A percentile compares a stretch with the other conserved stretches of the same genome.
These are phyloP conservation scores for Gobionotothen gibberifrons DNA, from an alignment of 2,797 vertebrate species.

Conservation along the genomic window DNA sequence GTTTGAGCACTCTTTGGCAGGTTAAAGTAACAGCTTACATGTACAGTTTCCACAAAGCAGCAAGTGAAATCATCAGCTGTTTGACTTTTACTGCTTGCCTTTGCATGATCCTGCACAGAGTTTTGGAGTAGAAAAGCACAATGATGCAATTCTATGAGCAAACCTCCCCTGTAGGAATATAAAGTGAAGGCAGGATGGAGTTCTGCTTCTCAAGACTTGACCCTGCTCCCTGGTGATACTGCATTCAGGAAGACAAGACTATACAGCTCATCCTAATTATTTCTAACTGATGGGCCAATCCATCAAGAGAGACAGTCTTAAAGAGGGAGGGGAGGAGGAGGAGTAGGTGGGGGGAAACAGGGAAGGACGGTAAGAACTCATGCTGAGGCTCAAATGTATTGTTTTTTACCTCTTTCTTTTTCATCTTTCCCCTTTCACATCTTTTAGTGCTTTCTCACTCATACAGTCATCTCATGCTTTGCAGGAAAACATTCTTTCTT, in stretches of 20 bases:
- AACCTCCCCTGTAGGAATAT: constrained; percentile 36
- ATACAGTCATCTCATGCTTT: neutral
- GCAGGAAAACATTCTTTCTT: neutral
- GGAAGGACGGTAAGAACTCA: constrained; percentile 41
- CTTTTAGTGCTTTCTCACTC: constrained; percentile 23
- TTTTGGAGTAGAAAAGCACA: constrained; percentile 38
- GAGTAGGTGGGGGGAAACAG: constrained; percentile 22
- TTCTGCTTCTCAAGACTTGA: constrained; percentile 72
- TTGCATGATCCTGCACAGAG: constrained; percentile 24
- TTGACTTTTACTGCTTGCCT: constrained; percentile 39
- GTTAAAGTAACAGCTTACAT: constrained; percentile 4
- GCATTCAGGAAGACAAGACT: constrained; percentile 78
- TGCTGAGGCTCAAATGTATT: constrained; percentile 35
- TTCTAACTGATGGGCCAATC: constrained; percentile 84
- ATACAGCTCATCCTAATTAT: constrained; percentile 82
- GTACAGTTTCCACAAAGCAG: constrained; percentile 6
- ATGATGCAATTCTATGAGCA: constrained; percentile 44
- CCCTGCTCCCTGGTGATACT: constrained; percentile 70
- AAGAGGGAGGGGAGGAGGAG: constrained; percentile 37
- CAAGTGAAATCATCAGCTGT: constrained; percentile 23
- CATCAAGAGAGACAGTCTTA: constrained; percentile 75
- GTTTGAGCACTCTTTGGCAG: constrained; percentile 17
- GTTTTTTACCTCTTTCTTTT: constrained; percentile 9
- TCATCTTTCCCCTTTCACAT: constrained; percentile 18
- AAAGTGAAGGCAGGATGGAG: constrained; percentile 65